These are phyloP conservation scores for Nomada fucata DNA, from an alignment of 2,888 invertebrate genomes.

Conservation along the genomic window DNA sequence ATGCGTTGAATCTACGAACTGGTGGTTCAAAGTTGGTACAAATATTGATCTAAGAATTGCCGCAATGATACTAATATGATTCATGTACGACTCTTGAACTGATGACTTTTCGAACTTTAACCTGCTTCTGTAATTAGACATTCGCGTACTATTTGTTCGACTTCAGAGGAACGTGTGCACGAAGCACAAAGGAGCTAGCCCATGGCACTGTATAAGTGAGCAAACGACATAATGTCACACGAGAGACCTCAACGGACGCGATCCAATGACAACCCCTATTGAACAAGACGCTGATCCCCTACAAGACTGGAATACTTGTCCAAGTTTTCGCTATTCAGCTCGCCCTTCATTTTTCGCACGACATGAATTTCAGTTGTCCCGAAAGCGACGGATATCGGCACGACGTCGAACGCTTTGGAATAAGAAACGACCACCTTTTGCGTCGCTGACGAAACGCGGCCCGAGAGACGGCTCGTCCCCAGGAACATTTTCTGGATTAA, in stretches of 20 bases:
- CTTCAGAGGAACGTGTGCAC: conserved; percentile 54
- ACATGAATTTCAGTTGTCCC: neutral
- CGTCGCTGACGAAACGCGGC: neutral
- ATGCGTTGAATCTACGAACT: too few species aligned
- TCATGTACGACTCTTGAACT: conserved; percentile 6
- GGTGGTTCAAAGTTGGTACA: too few species aligned
- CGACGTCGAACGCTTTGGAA: neutral
- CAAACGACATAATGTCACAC: conserved; percentile 38
- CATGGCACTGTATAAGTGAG: conserved; percentile 37
- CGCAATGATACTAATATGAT: neutral
- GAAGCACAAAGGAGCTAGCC: neutral
- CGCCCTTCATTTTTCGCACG: conserved; percentile 31
- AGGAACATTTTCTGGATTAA: conserved; percentile 10
- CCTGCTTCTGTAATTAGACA: conserved; percentile 63
- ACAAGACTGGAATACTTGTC: conserved; percentile 62
- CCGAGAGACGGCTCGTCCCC: neutral
- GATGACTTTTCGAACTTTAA: conserved; percentile 50
- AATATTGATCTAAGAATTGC: too few species aligned
- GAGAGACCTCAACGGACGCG: conserved; percentile 57
- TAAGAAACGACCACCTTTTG: neutral
- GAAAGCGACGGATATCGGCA: neutral
- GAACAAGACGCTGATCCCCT: conserved; percentile 52
- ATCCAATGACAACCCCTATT: conserved; percentile 46
- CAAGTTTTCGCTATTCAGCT: conserved; percentile 50
- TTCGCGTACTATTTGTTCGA: conserved; percentile 58